Evolutionary conservation across 2,888 invertebrate species (phyloP), one percentile per base, ranked within the genome.

Genomic region (Melolontha melolontha): DNA sequence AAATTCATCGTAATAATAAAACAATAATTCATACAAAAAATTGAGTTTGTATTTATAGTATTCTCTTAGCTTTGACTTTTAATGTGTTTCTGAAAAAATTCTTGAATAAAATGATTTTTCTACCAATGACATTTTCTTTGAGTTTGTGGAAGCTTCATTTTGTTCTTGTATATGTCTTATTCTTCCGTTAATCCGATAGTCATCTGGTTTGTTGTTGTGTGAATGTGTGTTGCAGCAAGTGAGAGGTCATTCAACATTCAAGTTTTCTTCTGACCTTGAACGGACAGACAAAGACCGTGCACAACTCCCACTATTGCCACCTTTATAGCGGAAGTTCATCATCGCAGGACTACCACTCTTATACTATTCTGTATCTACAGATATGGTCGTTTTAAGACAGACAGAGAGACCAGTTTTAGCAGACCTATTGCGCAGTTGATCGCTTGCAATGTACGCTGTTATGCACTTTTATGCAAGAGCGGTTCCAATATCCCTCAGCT

Each of bases 311-410:
- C 72, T 67, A 67, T 66, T 57, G 51, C 66, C 70, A 65, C 68
- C 66, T 70, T 72, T 70, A 72, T 72, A 72, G 72, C 72, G 72
- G 72, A 72, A 70, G 72, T 64, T 72, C 67, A 50, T 68, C 68
- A 67, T 70, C 7, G 47, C 47, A 62, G 47, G 47, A 71, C 65
- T 71, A 67, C 54, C 68, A 64, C 59, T 59, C 29, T n/a, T 16
- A 17, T 44, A 29, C 59, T 29, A 40, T 62, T 47, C 47, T 62
- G 27, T 39, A 39, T 16, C 16, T 39, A n/a, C 34, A n/a, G 17
- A 14, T 29, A 29, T 22, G 29, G 17, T n/a, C 59, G 47, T 16
- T 34, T 34, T 34, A 10, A 34, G 34, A 34, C 34, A 34, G 34
- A 34, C 34, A 34, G 34, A 34, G 47, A 16, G 59, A 62, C 59